phyloP scores from a whole-genome alignment of 2,888 invertebrate species.

The Agrenia bidenticulata region DNA sequence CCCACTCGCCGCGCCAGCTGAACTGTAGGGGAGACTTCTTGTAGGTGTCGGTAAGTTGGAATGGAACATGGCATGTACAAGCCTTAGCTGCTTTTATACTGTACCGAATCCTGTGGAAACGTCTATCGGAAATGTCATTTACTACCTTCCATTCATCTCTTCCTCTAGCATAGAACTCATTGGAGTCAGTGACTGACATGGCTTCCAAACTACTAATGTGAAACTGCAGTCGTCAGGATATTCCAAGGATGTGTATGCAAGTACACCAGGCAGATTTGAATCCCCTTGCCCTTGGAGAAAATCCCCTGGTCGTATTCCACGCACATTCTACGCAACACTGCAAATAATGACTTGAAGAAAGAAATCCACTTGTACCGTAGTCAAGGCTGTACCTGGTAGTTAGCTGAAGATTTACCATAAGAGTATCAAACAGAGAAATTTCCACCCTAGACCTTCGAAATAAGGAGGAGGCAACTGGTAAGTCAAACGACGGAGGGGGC shows the following conservation, averaged over 20 bases:
- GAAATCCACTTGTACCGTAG: neutral
- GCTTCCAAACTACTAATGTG: conserved; percentile 1
- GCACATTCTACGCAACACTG: neutral
- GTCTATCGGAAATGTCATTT: neutral
- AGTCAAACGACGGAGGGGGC: too few relatives aligned
- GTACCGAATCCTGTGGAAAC: neutral
- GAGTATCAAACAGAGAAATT: too few relatives aligned
- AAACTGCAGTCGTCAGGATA: neutral
- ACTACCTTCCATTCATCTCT: conserved; percentile 4
- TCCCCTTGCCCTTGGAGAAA: neutral
- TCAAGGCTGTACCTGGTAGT: neutral
- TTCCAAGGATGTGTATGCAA: neutral
- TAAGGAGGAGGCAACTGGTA: too few relatives aligned
- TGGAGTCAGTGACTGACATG: neutral
- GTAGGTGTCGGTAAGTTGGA: too few relatives aligned
- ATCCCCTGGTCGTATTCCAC: conserved; percentile 1
- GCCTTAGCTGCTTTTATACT: neutral
- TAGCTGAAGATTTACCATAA: too few relatives aligned
- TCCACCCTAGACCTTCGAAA: too few relatives aligned
- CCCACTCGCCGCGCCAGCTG: too few relatives aligned
- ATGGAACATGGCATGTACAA: neutral
- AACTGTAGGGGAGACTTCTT: too few relatives aligned
- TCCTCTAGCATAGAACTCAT: neutral
- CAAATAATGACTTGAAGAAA: neutral
- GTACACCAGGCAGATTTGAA: neutral